Conservation (phyloP, 2,113 vertebrate genomes). For the Nothobranchius kuhntae region DNA sequence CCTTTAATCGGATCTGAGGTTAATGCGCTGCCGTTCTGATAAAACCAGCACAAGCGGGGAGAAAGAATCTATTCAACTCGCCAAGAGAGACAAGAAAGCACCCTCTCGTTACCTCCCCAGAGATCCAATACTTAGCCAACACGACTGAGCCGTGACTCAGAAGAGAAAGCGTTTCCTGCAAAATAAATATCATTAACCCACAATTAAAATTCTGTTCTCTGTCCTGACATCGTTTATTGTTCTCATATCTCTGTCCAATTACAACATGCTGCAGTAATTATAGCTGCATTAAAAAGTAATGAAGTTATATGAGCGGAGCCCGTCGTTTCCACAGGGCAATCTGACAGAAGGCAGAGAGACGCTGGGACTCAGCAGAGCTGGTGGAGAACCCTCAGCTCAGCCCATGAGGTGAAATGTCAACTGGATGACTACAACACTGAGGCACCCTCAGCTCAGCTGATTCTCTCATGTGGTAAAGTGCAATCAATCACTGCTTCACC, state of each 20-base stretch:
- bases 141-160: constrained; percentile 59
- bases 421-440: constrained; percentile 37
- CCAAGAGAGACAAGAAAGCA: constrained; percentile 23
- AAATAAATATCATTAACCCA: constrained; percentile 83
- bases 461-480: constrained; percentile 33
- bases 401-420: constrained; percentile 64
- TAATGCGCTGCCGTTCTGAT: constrained; percentile 55
- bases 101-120: constrained; percentile 25
- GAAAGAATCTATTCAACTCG: constrained; percentile 15
- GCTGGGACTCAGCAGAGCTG: constrained; percentile 10
- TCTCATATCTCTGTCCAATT: constrained; percentile 76
- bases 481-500: constrained; percentile 57
- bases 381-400: constrained; percentile 25
- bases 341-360: constrained; percentile 57
- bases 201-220: constrained; percentile 78
- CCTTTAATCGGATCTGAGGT: constrained; percentile 65
- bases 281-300: constrained; percentile 82
- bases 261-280: constrained; percentile 79
- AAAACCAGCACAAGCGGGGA: constrained; percentile 33
- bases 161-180: constrained; percentile 59
- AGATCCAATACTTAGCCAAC: constrained; percentile 62
- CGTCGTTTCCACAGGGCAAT: constrained; percentile 65
- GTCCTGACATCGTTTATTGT: constrained; percentile 77
- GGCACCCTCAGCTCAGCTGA: constrained; percentile 32
- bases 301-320: constrained; percentile 77